Conservation (phyloP, 2,888 invertebrate genomes). For the Drepana falcataria region DNA sequence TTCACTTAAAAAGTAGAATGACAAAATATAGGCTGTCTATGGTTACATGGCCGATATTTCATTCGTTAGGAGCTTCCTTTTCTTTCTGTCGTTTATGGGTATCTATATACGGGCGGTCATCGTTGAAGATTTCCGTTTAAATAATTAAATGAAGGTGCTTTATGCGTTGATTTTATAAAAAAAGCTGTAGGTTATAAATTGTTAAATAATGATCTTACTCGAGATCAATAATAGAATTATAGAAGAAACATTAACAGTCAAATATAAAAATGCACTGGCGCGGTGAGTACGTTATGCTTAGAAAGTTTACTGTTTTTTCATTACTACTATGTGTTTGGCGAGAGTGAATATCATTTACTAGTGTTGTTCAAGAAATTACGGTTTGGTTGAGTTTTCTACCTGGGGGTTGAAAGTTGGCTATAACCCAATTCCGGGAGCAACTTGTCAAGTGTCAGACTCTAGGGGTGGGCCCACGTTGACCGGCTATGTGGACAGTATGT, state of each 20-base stretch:
- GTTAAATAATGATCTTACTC: constrained; percentile 92
- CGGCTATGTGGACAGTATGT: constrained; percentile 23
- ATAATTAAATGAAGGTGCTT: constrained; percentile 78
- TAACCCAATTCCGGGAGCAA: constrained; percentile 63
- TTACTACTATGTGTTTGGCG: constrained; percentile 43
- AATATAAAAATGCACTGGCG: constrained; percentile 96
- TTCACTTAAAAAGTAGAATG: no score
- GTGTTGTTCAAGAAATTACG: constrained; percentile 20
- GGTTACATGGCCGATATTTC: constrained; percentile 61
- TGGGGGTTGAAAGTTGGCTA: constrained; percentile 39
- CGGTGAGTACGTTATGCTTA: constrained; percentile 89
- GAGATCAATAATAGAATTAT: constrained; percentile 99
- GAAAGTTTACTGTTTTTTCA: constrained; percentile 72
- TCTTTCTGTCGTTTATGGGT: constrained; percentile 66
- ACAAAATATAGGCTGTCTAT: constrained; percentile 28
- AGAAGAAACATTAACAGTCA: constrained; percentile 96
- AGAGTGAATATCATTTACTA: constrained; percentile 27
- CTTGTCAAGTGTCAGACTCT: constrained; percentile 72
- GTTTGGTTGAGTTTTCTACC: constrained; percentile 24
- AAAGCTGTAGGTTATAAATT: constrained; percentile 75
- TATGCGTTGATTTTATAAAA: constrained; percentile 76
- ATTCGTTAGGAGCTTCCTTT: constrained; percentile 67
- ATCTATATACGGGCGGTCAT: constrained; percentile 68
- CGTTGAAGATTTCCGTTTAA: constrained; percentile 67
- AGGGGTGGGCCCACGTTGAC: constrained; percentile 76